Evolutionary conservation across 1,140 invertebrate genomes (phyloP), one percentile per base, ranked within the genome.

Genomic region (Leptinotarsa defecta): DNA sequence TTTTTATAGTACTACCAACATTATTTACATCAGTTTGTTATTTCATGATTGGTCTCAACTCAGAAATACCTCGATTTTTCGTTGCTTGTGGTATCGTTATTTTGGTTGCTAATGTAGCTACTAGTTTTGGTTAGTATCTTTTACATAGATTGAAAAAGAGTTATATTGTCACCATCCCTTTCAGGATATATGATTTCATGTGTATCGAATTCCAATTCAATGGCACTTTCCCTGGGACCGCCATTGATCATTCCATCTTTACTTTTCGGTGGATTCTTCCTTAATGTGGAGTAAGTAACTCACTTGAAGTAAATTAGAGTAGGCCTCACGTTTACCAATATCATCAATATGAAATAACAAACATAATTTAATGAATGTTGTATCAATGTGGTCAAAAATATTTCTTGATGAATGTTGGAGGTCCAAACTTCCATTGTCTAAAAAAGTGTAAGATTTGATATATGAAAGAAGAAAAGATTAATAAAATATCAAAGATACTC

Each of bases 221-320:
- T 97, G 88, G 96, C 96, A 0, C 86, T 98, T 8, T 94, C 95
- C 0, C 89, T 98, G 68, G 94, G 95, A 3, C 95, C 96, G 17
- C 95, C 96, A 3, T 88, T 98, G 22, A 92, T 98, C 68, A 95
- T 98, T 75, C 96, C 97, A 0, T 94, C 99, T 84, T 88, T 99
- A 84, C 86, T 98, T 15, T 98, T 98, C 84, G 96, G 96, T 69
- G 97, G 97, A 63, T 99, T 98, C 87, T 98, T 98, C 85, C 87
- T 99, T 19, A 98, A 98, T 84, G 92, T 92, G 22, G 92, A 91
- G 92, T 96, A 89, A 91, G 89, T 87, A 65, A 1, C 8, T 20
- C 34, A 43, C 34, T 43, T 43, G 8, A 11, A 22, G 17, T 4
- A 2, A 13, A 48, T 65, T 73, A 0, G 8, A 43, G 34, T 43